Evolutionary conservation across 1,140 invertebrate species (phyloP).

Genomic region (Tyrophagus putrescentiae): DNA sequence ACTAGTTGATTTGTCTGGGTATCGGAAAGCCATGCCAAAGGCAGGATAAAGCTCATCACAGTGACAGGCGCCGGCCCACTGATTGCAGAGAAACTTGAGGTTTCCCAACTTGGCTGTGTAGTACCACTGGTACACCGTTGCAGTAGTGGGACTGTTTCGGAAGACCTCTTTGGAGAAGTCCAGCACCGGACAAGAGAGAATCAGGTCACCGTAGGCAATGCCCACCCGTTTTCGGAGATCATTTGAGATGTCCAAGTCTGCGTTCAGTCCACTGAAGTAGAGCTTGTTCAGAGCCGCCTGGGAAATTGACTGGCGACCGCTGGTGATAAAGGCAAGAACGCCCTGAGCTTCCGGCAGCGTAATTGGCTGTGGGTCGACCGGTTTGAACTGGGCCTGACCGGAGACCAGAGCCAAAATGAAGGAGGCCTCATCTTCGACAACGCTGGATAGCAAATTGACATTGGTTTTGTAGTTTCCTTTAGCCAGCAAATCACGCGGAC

Average conservation of each 20-base stretch:
- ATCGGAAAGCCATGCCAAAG: neutral
- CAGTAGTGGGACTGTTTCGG: neutral
- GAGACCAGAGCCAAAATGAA: neutral
- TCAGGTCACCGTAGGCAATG: neutral
- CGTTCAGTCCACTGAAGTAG: neutral
- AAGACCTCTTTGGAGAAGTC: neutral
- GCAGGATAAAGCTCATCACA: neutral
- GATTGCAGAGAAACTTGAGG: neutral
- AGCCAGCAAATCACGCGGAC: conserved; percentile 54
- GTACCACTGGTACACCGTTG: neutral
- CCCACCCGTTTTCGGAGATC: neutral
- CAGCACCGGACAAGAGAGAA: neutral
- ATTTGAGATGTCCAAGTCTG: neutral
- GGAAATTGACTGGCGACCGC: neutral
- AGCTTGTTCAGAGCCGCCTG: neutral
- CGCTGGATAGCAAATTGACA: neutral
- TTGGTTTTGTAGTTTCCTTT: conserved; percentile 62
- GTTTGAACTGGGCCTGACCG: too few species aligned
- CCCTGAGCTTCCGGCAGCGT: neutral
- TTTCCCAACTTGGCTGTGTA: neutral
- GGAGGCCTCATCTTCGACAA: neutral
- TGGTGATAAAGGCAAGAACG: neutral
- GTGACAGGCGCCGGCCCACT: neutral
- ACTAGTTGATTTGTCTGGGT: neutral
- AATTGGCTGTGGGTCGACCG: neutral